Base-by-base conservation (phyloP, 2,113 vertebrate species). In the Gnathonemus echidnorhynchus region DNA sequence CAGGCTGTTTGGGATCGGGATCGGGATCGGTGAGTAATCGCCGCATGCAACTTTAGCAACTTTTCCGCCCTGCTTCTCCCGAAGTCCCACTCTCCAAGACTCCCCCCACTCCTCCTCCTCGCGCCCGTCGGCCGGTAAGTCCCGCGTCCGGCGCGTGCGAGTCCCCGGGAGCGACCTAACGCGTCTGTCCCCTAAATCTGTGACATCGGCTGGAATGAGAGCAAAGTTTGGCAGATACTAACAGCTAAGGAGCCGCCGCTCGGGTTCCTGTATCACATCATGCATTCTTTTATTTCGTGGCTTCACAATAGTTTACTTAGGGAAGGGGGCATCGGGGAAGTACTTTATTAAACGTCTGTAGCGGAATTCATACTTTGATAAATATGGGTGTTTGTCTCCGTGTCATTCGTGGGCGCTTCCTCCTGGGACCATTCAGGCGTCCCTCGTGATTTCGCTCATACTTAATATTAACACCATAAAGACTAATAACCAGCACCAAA, bases 11-110 rank as follows among this genome's bases (percentile, higher is more conserved):
- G 9, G 62, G 27, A 70, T 70, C 2, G 93, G 94, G 24, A 90
- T 94, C 9, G 91, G 92, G 89, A 89, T 90, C 90, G 93, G 94
- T 94, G 91, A 93, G 94, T 92, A 17, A 86, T 83, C 77, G 42
- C 42, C 42, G 31, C 39, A 45, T 45, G 39, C 15, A 83, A 86
- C 21, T 86, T 86, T 86, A 24, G 84, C 46, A 50, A 31, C 48
- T 86, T 86, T 48, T 86, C 48, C 48, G n/a, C 27, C 24, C 84
- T 15, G 46, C 21, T 86, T 52, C 24, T 27, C 6, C 46, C 10
- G 24, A 31, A 86, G n/a, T 49, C n/a, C 5, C 46, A 9, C 46
- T 49, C 10, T 15, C 24, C 24, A 31, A 49, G 10, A 9, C 39
- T 45, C 9, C 48, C 46, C 10, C 24, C 4, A 3, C 19, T 83